Percentiles rank a stretch among this genome's conserved stretches.
Evolutionary conservation across 1,140 invertebrate genomes (phyloP).

Genomic region (Zaprionus capensis): DNA sequence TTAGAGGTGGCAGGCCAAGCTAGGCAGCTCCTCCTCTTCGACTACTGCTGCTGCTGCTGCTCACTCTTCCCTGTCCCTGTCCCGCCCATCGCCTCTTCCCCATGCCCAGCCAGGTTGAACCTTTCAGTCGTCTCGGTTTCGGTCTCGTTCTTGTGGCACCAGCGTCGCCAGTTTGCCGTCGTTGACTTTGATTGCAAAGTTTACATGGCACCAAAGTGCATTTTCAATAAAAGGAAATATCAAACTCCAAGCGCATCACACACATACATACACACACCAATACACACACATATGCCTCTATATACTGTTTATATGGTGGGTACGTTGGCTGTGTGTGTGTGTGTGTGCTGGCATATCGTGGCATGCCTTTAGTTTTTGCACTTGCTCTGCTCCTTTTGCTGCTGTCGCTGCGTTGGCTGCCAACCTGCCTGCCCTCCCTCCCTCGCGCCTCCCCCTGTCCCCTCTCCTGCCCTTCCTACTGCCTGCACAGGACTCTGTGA

Average conservation of each 20-base stretch:
- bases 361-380: constrained; percentile 73
- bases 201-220: constrained; percentile 81
- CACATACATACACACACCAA: constrained; percentile 26
- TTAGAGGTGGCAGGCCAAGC: constrained; percentile 65
- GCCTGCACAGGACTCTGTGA: constrained; percentile 47
- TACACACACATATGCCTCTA: constrained; percentile 10
- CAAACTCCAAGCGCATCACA: constrained; percentile 63
- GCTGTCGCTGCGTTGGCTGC: constrained; percentile 13
- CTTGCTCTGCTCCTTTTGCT: constrained; percentile 57
- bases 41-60: not conserved
- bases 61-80: not conserved
- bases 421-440: constrained; percentile 3
- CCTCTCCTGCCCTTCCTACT: not conserved
- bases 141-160: constrained; percentile 50
- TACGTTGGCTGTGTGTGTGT: constrained; percentile 10
- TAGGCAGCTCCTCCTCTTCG: not conserved
- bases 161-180: constrained; percentile 55
- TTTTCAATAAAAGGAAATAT: constrained; percentile 82
- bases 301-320: constrained; percentile 32
- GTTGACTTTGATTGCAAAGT: constrained; percentile 79
- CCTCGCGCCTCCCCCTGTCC: not conserved
- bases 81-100: not conserved
- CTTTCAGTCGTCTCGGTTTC: constrained; percentile 41
- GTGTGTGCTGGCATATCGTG: constrained; percentile 52
- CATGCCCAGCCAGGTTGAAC: constrained; percentile 27